phyloP scores from a whole-genome alignment of 2,113 vertebrate genomes.

The Corydoras sp. region DNA sequence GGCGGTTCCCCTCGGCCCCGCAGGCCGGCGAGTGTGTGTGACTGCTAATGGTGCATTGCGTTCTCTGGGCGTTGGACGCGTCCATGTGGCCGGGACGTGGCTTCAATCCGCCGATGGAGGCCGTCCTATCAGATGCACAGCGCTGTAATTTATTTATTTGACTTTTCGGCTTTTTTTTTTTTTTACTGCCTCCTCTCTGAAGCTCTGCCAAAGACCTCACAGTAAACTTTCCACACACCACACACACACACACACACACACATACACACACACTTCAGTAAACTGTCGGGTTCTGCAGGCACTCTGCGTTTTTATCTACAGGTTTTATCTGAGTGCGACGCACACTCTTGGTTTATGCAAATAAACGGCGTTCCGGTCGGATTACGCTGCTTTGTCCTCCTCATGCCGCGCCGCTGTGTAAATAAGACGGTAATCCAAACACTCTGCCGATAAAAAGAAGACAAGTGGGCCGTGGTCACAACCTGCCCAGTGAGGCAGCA shows the following conservation, averaged over 20 bases:
- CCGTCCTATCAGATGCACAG: slow-evolving; percentile 37
- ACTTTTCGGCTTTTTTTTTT: slow-evolving; percentile 19
- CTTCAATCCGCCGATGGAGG: slow-evolving; percentile 33
- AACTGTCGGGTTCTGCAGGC: slow-evolving; percentile 15
- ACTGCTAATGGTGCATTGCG: slow-evolving; percentile 23
- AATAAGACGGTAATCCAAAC: slow-evolving; percentile 3
- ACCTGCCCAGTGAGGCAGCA: slow-evolving; percentile 32
- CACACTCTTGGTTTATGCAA: slow-evolving; percentile 20
- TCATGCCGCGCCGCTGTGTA: slow-evolving; percentile 4
- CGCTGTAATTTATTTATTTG: slow-evolving; percentile 41
- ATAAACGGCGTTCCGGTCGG: slow-evolving; percentile 35
- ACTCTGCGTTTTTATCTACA: slow-evolving; percentile 32
- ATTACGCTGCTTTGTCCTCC: slow-evolving; percentile 37
- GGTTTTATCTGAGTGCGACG: slow-evolving; percentile 23
- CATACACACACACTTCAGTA: slow-evolving; percentile 19
- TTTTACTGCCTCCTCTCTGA: slow-evolving; percentile 36
- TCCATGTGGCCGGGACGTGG: slow-evolving; percentile 22
- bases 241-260: slow-evolving; percentile 18
- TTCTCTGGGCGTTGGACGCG: slow-evolving; percentile 21
- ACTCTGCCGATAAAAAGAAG: slow-evolving; percentile 19
- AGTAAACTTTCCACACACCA: slow-evolving; percentile 38
- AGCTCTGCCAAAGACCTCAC: slow-evolving; percentile 35
- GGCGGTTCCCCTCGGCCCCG: slow-evolving; percentile 19
- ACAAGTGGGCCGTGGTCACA: slow-evolving; percentile 23
- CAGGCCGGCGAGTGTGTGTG: slow-evolving; percentile 31